Percentiles rank a stretch among this genome's conserved stretches.
Evolutionary conservation across 2,113 vertebrate species (phyloP).

Genomic region (Caranx ignobilis): DNA sequence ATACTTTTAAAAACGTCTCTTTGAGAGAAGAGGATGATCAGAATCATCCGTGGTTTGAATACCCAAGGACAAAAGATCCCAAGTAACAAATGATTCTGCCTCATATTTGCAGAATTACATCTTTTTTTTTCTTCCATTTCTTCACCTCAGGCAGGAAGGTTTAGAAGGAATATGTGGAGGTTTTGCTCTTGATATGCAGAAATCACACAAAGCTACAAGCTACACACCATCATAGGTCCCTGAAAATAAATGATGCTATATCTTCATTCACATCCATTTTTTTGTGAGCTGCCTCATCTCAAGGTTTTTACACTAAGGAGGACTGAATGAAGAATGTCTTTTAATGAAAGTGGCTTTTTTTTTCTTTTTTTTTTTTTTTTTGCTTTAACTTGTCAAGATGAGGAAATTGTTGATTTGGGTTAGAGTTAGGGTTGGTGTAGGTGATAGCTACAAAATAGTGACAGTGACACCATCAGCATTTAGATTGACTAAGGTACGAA

Average conservation of each 20-base stretch:
- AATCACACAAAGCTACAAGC: neutral
- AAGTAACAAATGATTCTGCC: neutral
- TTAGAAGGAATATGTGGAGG: neutral
- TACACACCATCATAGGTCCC: conserved; percentile 2
- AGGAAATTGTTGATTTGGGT: neutral
- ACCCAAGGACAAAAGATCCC: neutral
- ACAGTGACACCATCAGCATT: neutral
- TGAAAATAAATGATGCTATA: conserved; percentile 20
- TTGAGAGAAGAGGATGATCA: neutral
- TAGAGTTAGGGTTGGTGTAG: neutral
- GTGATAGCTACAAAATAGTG: neutral
- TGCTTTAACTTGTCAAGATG: neutral
- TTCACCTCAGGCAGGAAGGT: neutral
- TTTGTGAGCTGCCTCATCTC: conserved; percentile 5
- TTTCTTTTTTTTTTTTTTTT: neutral
- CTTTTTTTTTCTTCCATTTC: neutral
- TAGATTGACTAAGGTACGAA: neutral
- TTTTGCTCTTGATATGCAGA: neutral
- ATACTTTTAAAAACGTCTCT: neutral
- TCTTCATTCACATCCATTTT: conserved; percentile 18
- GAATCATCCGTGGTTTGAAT: neutral
- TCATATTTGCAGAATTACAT: neutral
- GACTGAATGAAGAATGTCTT: conserved; percentile 8
- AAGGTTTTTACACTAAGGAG: conserved; percentile 7
- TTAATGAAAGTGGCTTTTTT: neutral